These are phyloP conservation scores for Piezodorus guildinii DNA, from an alignment of 1,140 invertebrate genomes.

Conservation along the genomic window DNA sequence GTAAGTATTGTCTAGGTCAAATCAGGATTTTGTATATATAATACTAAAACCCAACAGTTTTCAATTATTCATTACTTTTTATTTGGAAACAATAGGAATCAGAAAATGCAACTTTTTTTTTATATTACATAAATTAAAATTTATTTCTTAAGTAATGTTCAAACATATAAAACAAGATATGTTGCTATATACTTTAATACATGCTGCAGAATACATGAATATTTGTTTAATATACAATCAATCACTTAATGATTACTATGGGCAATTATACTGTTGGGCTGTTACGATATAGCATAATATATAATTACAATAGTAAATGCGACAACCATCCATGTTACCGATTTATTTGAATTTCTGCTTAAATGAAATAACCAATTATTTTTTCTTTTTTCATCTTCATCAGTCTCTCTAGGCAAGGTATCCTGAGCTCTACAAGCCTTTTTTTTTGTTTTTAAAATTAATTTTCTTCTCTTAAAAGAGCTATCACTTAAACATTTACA, in stretches of 20 bases:
- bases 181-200: slow-evolving; percentile 10
- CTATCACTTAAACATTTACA: neutral
- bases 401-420: slow-evolving; percentile 9
- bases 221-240: too few species aligned
- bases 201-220: neutral
- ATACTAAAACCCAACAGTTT: slow-evolving; percentile 2
- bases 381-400: neutral
- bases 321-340: neutral
- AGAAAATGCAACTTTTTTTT: slow-evolving; percentile 4
- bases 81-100: neutral
- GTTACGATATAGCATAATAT: neutral
- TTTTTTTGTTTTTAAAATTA: too few species aligned
- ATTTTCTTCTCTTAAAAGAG: neutral
- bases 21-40: neutral
- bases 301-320: slow-evolving; percentile 3
- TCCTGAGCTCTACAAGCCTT: slow-evolving; percentile 1
- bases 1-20: slow-evolving; percentile 4
- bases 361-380: too few species aligned
- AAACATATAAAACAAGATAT: slow-evolving; percentile 16
- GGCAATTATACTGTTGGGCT: slow-evolving; percentile 1
- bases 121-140: slow-evolving; percentile 17
- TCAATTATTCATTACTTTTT: neutral
- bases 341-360: too few species aligned
- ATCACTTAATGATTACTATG: too few species aligned
- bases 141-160: slow-evolving; percentile 13